Conservation (phyloP, 2,797 vertebrate genomes). For the Pyrocephalus nanus region DNA sequence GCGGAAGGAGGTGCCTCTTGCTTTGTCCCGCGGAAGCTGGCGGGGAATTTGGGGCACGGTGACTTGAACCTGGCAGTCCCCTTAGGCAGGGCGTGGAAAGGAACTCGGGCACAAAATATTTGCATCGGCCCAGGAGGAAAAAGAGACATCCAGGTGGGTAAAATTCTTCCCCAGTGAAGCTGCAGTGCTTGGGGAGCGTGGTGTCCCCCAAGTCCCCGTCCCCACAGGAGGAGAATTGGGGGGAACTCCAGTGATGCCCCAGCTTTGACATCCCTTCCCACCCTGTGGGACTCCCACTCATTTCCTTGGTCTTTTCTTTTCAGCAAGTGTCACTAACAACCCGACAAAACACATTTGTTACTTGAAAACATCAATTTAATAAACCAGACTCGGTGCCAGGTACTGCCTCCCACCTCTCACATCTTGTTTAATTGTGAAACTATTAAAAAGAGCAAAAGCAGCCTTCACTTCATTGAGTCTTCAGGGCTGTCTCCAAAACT, state of each 20-base stretch:
- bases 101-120: neutral
- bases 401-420: neutral
- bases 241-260: neutral
- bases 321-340: neutral
- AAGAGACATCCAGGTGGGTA: rapidly evolving
- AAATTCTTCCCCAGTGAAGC: neutral
- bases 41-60: neutral
- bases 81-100: neutral
- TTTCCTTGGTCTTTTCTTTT: neutral
- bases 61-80: neutral
- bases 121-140: neutral
- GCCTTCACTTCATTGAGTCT: neutral
- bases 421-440: neutral
- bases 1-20: slow-evolving; percentile 17
- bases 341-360: neutral
- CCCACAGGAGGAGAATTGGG: rapidly evolving
- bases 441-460: neutral
- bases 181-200: rapidly evolving
- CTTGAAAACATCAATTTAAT: neutral
- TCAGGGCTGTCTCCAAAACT: neutral
- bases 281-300: rapidly evolving
- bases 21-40: neutral
- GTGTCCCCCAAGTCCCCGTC: neutral
- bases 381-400: rapidly evolving
- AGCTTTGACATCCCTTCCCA: neutral